A percentile compares a stretch with the other conserved stretches of the same genome.
These are phyloP conservation scores for Phallusia fumigata DNA, from an alignment of 23 tunicate species.

Conservation along the genomic window DNA sequence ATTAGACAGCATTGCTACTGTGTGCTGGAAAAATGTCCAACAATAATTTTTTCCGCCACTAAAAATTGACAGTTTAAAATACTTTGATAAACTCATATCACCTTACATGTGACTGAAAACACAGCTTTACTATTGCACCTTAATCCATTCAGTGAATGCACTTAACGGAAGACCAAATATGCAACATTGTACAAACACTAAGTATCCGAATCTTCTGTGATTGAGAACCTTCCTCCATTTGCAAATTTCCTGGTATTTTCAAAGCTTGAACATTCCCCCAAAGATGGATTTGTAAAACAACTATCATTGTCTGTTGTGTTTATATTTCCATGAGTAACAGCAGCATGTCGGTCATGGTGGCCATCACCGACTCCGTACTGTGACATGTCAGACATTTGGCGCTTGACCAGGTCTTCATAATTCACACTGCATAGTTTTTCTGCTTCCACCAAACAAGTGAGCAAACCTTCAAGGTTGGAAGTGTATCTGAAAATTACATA, in stretches of 20 bases:
- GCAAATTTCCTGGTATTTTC: background rate
- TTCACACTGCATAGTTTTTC: conserved; percentile 19
- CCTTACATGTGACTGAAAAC: no score
- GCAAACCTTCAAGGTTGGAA: conserved; percentile 30
- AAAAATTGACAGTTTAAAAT: no score
- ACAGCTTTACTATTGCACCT: no score
- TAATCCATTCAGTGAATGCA: no score
- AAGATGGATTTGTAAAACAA: background rate
- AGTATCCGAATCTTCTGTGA: conserved; percentile 16
- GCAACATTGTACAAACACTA: background rate
- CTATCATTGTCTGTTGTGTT: background rate
- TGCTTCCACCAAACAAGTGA: conserved; percentile 32
- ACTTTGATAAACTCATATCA: no score
- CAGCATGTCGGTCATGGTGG: background rate
- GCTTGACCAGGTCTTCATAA: conserved; percentile 19
- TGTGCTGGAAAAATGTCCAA: no score
- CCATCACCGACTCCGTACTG: conserved; percentile 9
- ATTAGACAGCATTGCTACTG: no score
- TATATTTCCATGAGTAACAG: background rate
- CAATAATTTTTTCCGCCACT: no score
- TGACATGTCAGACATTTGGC: conserved; percentile 13
- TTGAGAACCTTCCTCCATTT: conserved; percentile 23
- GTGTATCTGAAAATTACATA: conserved; percentile 40
- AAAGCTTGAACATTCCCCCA: conserved; percentile 3
- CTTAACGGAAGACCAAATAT: no score